Evolutionary conservation across 2,113 vertebrate genomes (phyloP), one percentile per base, ranked within the genome.

Genomic region (Apaloderma vittatum): DNA sequence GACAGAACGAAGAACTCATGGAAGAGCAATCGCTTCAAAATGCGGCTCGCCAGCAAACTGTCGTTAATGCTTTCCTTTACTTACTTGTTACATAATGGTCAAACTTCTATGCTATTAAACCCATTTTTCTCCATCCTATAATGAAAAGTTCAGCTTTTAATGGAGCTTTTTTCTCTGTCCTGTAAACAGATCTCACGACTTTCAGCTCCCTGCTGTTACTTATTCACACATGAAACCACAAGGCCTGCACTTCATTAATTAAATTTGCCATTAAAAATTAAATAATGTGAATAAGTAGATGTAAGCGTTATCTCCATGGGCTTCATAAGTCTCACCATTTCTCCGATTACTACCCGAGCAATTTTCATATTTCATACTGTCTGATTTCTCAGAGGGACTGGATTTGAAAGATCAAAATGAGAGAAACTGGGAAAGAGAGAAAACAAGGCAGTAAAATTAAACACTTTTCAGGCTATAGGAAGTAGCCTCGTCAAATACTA

Each of bases 191-290:
- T 21, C 45, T 92, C 91, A 91, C 70, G 95, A 93, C 95, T 96
- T 93, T 30, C 55, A 68, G 62, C 43, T 96, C 89, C 75, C 86
- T 83, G 89, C 97, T 97, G 94, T 88, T 94, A 90, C 55, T 63
- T 82, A 93, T 66, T 94, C 94, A 97, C 94, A 95, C 93, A 94
- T 85, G 92, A 98, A 98, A 90, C 94, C 93, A 94, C 82, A 96
- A 97, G 96, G 97, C 97, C 97, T 94, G 84, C 73, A 97, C 95
- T 98, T 97, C 97, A 97, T 98, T 98, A 98, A 98, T 99, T 99
- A 99, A 99, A 99, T 98, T 98, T 98, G 96, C 98, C 98, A 98
- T 98, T 98, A 98, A 98, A 98, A 98, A 98, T 98, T 99, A 99
- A 99, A 98, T 98, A 98, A 98, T 85, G 88, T 97, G 98, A 98